Conservation (phyloP, 2,888 invertebrate species). For the Drosophila meridionalis region DNA sequence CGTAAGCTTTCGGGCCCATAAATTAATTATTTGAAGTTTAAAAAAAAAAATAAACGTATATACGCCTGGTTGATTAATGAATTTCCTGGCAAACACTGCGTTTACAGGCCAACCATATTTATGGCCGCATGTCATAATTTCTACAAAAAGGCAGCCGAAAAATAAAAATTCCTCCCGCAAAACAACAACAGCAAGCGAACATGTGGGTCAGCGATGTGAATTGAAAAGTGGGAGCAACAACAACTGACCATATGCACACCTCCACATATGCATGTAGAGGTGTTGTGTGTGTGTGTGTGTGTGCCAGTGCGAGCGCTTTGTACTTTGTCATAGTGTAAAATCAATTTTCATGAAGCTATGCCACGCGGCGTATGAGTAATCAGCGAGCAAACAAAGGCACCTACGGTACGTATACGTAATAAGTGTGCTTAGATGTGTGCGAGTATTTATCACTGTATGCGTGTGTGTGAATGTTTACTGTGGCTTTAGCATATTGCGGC, state of each 20-base stretch:
- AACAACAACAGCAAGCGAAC: slow-evolving; percentile 31
- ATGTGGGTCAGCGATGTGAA: slow-evolving; percentile 73
- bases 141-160: slow-evolving; percentile 37
- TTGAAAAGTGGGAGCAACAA: slow-evolving; percentile 59
- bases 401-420: slow-evolving; percentile 41
- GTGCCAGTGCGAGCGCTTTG: slow-evolving; percentile 6
- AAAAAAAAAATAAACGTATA: slow-evolving; percentile 4
- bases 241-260: slow-evolving; percentile 24
- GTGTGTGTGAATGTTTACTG: neutral
- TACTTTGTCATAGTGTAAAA: slow-evolving; percentile 67
- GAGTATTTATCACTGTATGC: neutral
- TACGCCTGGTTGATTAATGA: slow-evolving; percentile 42
- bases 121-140: slow-evolving; percentile 45
- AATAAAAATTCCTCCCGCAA: slow-evolving; percentile 23
- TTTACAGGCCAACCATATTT: slow-evolving; percentile 45
- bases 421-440: slow-evolving; percentile 2
- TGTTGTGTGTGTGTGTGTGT: neutral
- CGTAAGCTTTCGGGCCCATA: neutral
- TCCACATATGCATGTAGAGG: slow-evolving; percentile 20
- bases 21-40: slow-evolving; percentile 32
- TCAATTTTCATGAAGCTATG: slow-evolving; percentile 77
- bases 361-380: slow-evolving; percentile 76
- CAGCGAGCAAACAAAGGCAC: slow-evolving; percentile 51
- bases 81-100: slow-evolving; percentile 37
- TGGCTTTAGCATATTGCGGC: slow-evolving; percentile 53